phyloP scores from a whole-genome alignment of 2,888 invertebrate genomes.

The Hirtodrosophila histrioides region DNA sequence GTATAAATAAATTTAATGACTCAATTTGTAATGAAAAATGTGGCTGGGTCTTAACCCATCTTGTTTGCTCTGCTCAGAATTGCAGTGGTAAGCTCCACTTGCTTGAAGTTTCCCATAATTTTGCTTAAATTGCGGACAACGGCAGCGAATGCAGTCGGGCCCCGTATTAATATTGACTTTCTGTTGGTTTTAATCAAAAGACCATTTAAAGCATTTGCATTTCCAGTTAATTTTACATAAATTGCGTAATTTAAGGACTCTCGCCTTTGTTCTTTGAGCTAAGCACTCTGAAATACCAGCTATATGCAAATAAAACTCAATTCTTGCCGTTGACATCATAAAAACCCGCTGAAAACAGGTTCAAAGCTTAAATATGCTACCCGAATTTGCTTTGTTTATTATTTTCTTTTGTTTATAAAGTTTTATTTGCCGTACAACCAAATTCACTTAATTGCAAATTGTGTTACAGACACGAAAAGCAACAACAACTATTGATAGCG shows the following conservation, averaged over 20 bases:
- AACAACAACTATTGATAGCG: slow-evolving; percentile 28
- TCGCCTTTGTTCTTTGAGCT: slow-evolving; percentile 45
- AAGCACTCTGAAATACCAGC: slow-evolving; percentile 20
- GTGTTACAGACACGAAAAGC: slow-evolving; percentile 33
- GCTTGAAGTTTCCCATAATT: slow-evolving; percentile 55
- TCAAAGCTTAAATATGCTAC: slow-evolving; percentile 35
- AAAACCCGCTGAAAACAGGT: slow-evolving; percentile 51
- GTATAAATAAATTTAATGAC: slow-evolving; percentile 82
- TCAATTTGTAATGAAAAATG: slow-evolving; percentile 81
- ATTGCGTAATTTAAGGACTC: slow-evolving; percentile 58
- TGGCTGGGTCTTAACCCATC: slow-evolving; percentile 33
- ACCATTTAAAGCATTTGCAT: slow-evolving; percentile 37
- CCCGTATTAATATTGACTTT: slow-evolving; percentile 52
- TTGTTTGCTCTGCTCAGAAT: slow-evolving; percentile 50
- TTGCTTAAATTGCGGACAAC: slow-evolving; percentile 55
- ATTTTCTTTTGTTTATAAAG: slow-evolving; percentile 22
- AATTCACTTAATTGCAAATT: slow-evolving; percentile 60
- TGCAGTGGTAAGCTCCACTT: slow-evolving; percentile 56
- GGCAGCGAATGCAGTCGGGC: slow-evolving; percentile 5
- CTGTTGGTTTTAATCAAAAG: slow-evolving; percentile 56
- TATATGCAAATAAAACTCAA: slow-evolving; percentile 39
- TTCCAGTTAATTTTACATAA: slow-evolving; percentile 64
- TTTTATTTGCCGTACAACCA: slow-evolving; percentile 45
- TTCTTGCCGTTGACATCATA: slow-evolving; percentile 33
- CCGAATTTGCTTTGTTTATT: slow-evolving; percentile 23